Evolutionary conservation across 2,888 invertebrate species (phyloP).

Genomic region (Drosophila mulleri): DNA sequence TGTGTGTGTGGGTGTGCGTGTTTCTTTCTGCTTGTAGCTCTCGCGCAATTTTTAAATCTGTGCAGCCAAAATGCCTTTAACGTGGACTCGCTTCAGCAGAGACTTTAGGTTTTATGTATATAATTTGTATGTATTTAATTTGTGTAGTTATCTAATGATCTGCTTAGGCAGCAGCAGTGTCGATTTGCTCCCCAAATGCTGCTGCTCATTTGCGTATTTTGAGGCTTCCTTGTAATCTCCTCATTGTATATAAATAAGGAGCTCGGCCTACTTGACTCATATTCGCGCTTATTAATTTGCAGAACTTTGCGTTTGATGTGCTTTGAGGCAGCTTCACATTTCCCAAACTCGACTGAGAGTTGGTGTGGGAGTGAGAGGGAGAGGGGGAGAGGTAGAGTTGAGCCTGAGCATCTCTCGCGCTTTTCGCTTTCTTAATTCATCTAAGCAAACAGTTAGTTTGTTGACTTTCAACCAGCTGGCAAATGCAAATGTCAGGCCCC

Average conservation of each 20-base stretch:
- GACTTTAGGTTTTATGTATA: background rate
- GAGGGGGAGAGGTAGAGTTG: background rate
- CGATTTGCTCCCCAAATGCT: background rate
- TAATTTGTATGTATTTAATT: background rate
- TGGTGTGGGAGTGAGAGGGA: background rate
- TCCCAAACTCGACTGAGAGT: conserved; percentile 6
- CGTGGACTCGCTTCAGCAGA: conserved; percentile 3
- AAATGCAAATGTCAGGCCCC: conserved; percentile 46
- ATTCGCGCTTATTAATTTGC: conserved; percentile 30
- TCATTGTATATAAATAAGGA: conserved; percentile 31
- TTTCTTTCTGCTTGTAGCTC: conserved; percentile 17
- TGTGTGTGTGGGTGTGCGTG: conserved; percentile 29
- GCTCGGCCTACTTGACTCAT: conserved; percentile 7
- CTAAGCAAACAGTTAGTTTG: conserved; percentile 43
- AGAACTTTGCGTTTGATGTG: conserved; percentile 48
- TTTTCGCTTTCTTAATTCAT: conserved; percentile 5
- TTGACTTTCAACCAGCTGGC: conserved; percentile 41
- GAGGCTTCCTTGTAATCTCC: background rate
- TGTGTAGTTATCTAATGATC: background rate
- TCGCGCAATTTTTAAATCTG: conserved; percentile 60
- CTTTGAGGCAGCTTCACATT: conserved; percentile 41
- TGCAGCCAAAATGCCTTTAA: conserved; percentile 20
- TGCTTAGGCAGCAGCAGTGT: background rate
- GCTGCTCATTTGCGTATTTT: conserved; percentile 1
- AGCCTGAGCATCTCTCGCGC: background rate